Percentiles rank a stretch among this genome's conserved stretches.
Evolutionary conservation across 1,140 invertebrate species (phyloP).

Genomic region (Drosophila bifasciata): DNA sequence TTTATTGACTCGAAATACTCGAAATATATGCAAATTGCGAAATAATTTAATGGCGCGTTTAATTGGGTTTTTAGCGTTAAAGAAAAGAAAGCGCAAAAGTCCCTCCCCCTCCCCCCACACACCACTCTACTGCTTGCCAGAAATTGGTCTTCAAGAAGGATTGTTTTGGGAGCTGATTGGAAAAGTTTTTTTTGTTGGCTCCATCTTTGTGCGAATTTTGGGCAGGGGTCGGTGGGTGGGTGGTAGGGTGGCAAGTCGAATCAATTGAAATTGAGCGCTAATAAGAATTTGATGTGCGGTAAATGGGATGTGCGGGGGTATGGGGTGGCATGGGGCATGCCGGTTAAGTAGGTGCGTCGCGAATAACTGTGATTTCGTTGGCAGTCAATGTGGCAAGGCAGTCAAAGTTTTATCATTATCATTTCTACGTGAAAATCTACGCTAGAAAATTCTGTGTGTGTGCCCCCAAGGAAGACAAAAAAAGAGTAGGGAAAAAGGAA

Average conservation of each 20-base stretch:
- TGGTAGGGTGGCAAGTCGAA: slow-evolving; percentile 30
- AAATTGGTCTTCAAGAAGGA: slow-evolving; percentile 52
- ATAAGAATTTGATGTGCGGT: slow-evolving; percentile 81
- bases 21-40: slow-evolving; percentile 82
- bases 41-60: slow-evolving; percentile 83
- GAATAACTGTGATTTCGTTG: slow-evolving; percentile 35
- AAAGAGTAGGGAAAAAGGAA: not conserved
- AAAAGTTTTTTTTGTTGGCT: slow-evolving; percentile 70
- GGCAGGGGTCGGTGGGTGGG: slow-evolving; percentile 3
- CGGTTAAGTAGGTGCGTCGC: not conserved
- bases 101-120: too few species aligned
- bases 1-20: slow-evolving; percentile 82
- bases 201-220: slow-evolving; percentile 7
- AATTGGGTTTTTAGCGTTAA: slow-evolving; percentile 78
- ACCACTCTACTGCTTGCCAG: slow-evolving; percentile 5
- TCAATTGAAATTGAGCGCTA: slow-evolving; percentile 82
- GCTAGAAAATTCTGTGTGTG: slow-evolving; percentile 47
- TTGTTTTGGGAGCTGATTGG: slow-evolving; percentile 69
- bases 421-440: slow-evolving; percentile 50
- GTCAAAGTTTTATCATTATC: slow-evolving; percentile 76
- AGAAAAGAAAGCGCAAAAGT: slow-evolving; percentile 24
- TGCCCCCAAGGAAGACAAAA: slow-evolving; percentile 22
- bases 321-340: not conserved
- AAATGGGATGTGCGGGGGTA: slow-evolving; percentile 50
- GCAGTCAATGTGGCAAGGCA: slow-evolving; percentile 12